Conservation (phyloP, 2,888 invertebrate genomes). For the Mythimna lalbum region DNA sequence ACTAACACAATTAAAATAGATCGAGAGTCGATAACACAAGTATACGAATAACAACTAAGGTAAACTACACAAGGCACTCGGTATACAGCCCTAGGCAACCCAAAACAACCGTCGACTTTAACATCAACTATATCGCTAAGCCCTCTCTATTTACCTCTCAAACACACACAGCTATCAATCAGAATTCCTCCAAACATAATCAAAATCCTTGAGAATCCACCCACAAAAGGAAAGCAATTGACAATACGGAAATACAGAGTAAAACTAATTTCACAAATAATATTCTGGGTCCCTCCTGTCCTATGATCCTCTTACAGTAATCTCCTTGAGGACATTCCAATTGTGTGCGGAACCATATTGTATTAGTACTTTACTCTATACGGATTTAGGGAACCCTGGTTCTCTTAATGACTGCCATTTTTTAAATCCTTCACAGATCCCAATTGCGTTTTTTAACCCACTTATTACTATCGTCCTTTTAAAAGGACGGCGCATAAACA, state of each 20-base stretch:
- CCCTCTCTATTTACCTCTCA: constrained; percentile 24
- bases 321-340: constrained; percentile 67
- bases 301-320: constrained; percentile 71
- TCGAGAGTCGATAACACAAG: not conserved
- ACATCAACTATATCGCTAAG: constrained; percentile 6
- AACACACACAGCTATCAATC: constrained; percentile 20
- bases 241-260: constrained; percentile 45
- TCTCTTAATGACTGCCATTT: constrained; percentile 58
- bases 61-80: constrained; percentile 14
- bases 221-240: constrained; percentile 54
- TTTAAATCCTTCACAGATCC: constrained; percentile 42
- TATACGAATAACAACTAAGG: constrained; percentile 5
- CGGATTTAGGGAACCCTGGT: constrained; percentile 51
- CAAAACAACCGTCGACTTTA: constrained; percentile 1
- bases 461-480: too few relatives aligned
- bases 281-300: constrained; percentile 49
- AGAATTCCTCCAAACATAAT: constrained; percentile 22
- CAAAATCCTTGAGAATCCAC: constrained; percentile 34
- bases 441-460: constrained; percentile 46
- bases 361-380: constrained; percentile 53
- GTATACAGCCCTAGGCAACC: constrained; percentile 20
- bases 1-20: not conserved
- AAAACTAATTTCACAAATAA: constrained; percentile 66
- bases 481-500: too few relatives aligned
- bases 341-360: constrained; percentile 49